Evolutionary conservation across 2,797 vertebrate genomes (phyloP).

Genomic region (Notoglanidium macrostoma): DNA sequence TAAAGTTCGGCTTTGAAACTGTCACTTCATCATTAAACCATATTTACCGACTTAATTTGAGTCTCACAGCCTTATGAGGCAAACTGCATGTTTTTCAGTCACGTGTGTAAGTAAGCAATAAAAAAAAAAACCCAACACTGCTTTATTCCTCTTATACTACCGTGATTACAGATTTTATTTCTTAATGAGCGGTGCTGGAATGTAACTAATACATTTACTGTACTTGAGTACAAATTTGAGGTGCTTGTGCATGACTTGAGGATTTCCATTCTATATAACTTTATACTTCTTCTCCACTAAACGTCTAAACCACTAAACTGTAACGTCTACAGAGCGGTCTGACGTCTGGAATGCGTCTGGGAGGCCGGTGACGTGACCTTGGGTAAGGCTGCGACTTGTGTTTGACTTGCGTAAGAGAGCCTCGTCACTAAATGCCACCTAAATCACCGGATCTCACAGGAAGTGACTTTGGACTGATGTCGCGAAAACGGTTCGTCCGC

Average conservation of each 20-base stretch:
- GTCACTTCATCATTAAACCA: neutral
- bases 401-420: neutral
- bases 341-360: neutral
- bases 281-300: no score
- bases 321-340: neutral
- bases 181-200: neutral
- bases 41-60: neutral
- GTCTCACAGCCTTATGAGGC: neutral
- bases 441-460: neutral
- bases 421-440: neutral
- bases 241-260: no score
- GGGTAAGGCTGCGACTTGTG: neutral
- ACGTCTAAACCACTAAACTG: no score
- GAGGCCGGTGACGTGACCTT: neutral
- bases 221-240: no score
- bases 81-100: neutral
- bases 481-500: no score
- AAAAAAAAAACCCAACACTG: neutral
- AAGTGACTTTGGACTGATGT: no score
- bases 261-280: no score
- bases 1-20: neutral
- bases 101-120: neutral
- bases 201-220: no score
- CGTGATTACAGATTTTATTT: neutral
- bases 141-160: neutral